These are phyloP conservation scores for Cheilosia vernalis DNA, from an alignment of 2,888 invertebrate genomes.

Conservation along the genomic window DNA sequence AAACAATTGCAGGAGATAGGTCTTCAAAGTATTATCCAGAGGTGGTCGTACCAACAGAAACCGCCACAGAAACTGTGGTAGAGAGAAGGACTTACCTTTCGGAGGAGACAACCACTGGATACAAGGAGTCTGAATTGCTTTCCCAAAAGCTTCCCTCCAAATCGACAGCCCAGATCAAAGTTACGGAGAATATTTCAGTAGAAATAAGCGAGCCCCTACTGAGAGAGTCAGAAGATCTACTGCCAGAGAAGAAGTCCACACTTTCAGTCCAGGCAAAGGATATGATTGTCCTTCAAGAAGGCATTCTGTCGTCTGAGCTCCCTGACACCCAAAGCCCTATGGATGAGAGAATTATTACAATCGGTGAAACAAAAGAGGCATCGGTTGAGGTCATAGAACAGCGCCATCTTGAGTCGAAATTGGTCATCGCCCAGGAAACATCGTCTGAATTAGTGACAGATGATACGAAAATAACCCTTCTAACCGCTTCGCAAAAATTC, in stretches of 20 bases:
- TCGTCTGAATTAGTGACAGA: slow-evolving; percentile 25
- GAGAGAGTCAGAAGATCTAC: slow-evolving; percentile 74
- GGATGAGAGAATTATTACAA: slow-evolving; percentile 84
- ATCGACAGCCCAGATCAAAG: slow-evolving; percentile 79
- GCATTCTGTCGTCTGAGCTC: slow-evolving; percentile 85
- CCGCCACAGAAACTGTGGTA: slow-evolving; percentile 87
- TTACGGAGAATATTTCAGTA: slow-evolving; percentile 82
- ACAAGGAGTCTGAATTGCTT: slow-evolving; percentile 87
- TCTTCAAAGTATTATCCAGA: slow-evolving; percentile 92
- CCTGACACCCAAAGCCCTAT: slow-evolving; percentile 88
- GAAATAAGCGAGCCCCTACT: slow-evolving; percentile 73
- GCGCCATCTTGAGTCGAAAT: slow-evolving; percentile 84
- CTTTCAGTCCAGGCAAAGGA: slow-evolving; percentile 80
- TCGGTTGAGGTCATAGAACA: slow-evolving; percentile 86
- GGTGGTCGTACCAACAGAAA: slow-evolving; percentile 91
- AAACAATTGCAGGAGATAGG: slow-evolving; percentile 88
- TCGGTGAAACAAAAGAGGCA: slow-evolving; percentile 85
- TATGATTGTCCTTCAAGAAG: slow-evolving; percentile 84
- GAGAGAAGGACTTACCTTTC: slow-evolving; percentile 88
- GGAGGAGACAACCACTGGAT: slow-evolving; percentile 87
- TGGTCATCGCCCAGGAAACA: slow-evolving; percentile 47
- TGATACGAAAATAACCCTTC: background rate
- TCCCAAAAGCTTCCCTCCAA: slow-evolving; percentile 81
- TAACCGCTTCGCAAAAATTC: slow-evolving; percentile 83
- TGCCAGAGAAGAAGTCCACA: slow-evolving; percentile 58